Evolutionary conservation across 2,888 invertebrate genomes (phyloP).

Genomic region (Blastobasis adustella): DNA sequence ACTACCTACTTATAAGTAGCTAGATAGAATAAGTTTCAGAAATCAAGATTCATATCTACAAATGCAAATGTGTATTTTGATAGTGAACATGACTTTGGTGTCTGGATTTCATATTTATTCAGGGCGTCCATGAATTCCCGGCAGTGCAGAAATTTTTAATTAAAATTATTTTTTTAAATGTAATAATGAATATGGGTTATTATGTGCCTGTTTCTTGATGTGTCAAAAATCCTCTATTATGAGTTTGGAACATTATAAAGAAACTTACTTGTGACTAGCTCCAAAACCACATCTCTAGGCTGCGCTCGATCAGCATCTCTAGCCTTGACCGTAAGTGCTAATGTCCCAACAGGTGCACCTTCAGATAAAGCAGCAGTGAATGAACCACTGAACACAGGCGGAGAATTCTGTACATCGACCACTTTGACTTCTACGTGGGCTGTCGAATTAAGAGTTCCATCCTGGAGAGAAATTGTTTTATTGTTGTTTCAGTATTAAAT

Average conservation of each 20-base stretch:
- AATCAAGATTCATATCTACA: too few relatives aligned
- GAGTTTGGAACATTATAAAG: not conserved
- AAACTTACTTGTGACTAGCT: slow-evolving; percentile 85
- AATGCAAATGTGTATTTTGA: too few relatives aligned
- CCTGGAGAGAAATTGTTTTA: slow-evolving; percentile 61
- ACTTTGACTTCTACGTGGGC: slow-evolving; percentile 86
- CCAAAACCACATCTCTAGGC: slow-evolving; percentile 85
- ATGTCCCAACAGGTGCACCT: slow-evolving; percentile 87
- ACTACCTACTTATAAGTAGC: too few relatives aligned
- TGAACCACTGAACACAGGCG: slow-evolving; percentile 88
- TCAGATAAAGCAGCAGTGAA: slow-evolving; percentile 86
- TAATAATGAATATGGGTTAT: too few relatives aligned
- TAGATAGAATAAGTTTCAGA: too few relatives aligned
- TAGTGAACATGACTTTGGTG: too few relatives aligned
- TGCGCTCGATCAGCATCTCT: slow-evolving; percentile 89
- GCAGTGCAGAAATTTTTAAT: too few relatives aligned
- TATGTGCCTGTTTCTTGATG: too few relatives aligned
- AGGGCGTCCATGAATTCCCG: too few relatives aligned
- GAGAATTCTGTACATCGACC: slow-evolving; percentile 89
- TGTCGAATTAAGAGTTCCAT: slow-evolving; percentile 83
- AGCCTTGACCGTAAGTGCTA: slow-evolving; percentile 86
- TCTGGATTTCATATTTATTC: too few relatives aligned
- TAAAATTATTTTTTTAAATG: too few relatives aligned
- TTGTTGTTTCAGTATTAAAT: not conserved
- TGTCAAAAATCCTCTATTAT: too few relatives aligned